These are phyloP conservation scores for Julus scandinavius DNA, from an alignment of 2,888 invertebrate genomes.

Conservation along the genomic window DNA sequence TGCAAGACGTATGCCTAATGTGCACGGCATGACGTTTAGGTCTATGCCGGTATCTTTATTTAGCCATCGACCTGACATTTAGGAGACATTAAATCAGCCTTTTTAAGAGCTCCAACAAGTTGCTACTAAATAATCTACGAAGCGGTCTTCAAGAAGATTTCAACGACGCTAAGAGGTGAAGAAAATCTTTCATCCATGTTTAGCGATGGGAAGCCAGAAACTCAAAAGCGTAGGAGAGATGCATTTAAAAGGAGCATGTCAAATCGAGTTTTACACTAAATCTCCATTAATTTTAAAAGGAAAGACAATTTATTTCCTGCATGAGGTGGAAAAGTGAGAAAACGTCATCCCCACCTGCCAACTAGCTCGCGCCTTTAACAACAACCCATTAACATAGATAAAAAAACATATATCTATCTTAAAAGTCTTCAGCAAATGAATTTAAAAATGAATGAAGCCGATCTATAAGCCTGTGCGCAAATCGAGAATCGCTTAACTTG, in stretches of 20 bases:
- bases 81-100: background rate
- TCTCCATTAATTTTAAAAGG: conserved; percentile 27
- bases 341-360: background rate
- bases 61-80: background rate
- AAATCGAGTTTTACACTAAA: background rate
- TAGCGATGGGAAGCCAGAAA: background rate
- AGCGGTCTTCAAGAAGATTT: background rate
- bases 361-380: background rate
- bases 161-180: background rate
- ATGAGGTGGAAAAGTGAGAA: background rate
- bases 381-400: background rate
- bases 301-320: conserved; percentile 5
- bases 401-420: background rate
- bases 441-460: conserved; percentile 2
- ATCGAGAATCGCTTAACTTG: background rate
- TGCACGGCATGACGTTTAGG: background rate
- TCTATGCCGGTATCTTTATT: background rate
- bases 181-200: background rate
- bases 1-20: background rate
- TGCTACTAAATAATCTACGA: background rate
- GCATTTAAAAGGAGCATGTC: background rate
- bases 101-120: background rate
- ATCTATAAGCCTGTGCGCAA: background rate
- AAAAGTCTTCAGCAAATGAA: background rate
- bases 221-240: background rate